Base-by-base conservation (phyloP, 2,797 vertebrate genomes). In the Petrocephalus sullivani region DNA sequence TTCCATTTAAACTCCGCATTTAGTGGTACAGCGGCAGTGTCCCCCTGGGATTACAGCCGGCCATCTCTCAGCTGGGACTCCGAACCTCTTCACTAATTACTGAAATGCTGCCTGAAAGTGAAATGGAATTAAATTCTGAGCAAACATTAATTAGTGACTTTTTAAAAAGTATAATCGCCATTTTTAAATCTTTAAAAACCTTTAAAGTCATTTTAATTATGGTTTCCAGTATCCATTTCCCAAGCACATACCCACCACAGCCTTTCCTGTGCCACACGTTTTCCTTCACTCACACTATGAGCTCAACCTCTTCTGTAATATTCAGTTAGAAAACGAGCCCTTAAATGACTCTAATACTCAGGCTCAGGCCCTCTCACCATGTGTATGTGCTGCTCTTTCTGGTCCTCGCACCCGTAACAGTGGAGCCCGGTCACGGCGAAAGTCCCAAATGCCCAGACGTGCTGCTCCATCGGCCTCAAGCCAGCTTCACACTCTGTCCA, bases 131-230 rank as follows among this genome's bases (percentile, higher is more conserved):
- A 61, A 86, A 49, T 46, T 64, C 49, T 23, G 16, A 46, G 19
- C 85, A 86, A 57, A 56, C 87, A 58, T 87, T 87, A 87, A 87
- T 75, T 87, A 87, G 23, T 46, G 75, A 87, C 89, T 89, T 90
- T 90, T 87, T 93, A 93, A 92, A 94, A 93, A 92, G 94, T 95
- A 92, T 94, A 95, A 96, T 95, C 95, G 91, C 87, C 94, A 93
- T 94, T 90, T 93, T 89, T 92, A 94, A 95, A 95, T 96, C 94
- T 95, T 93, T 94, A 92, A 94, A 93, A 93, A 95, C 94, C 92
- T 94, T 92, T 93, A 95, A 95, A 96, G 94, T 95, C 93, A 94
- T 93, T 93, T 54, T 95, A 95, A 96, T 96, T 95, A 94, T 92
- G 88, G 90, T 90, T 91, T 92, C 87, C 88, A 85, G 87, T 89